Evolutionary conservation across 2,888 invertebrate species (phyloP), one percentile per base, ranked within the genome.

Genomic region (Cosmopolites sordidus): DNA sequence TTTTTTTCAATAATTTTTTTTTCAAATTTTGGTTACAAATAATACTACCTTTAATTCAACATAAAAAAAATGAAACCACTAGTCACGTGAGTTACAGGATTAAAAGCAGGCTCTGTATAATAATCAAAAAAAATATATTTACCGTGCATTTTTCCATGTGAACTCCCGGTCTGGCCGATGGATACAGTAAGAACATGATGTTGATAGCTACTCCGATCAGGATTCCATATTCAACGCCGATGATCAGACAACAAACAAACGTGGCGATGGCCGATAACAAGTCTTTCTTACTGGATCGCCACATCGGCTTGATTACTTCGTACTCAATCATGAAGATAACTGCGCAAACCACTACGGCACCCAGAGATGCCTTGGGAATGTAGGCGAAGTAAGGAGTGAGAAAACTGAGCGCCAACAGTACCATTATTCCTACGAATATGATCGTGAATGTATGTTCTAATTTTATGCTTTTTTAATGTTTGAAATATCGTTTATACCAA

Each of bases 271-370:
- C 88, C 0, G 92, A 89, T 2, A 89, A 79, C 59, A 90, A 78
- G 60, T 93, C 93, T 61, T 84, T 81, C 58, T 87, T 84, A 57
- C 86, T 86, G 0, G 89, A 89, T 11, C 83, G 81, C 91, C 91
- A 92, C 82, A 91, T 85, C 0, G 90, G 87, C 64, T 87, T 87
- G 1, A 91, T 84, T 5, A 89, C 87, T 77, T 90, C 89, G 71
- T 90, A 92, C 73, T 93, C 92, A 66, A 93, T 91, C 92, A 93
- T 93, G 74, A 91, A 92, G 71, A 95, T 86, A 57, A 96, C 95
- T 61, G 96, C 95, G 69, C 91, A 89, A 60, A 96, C 94, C 56
- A 96, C 94, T 41, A 96, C 93, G 2, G 93, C 92, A 29, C 92
- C 92, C 14, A 96, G 75, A 0, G 92, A 87, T 1, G 92, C 88